phyloP scores from a whole-genome alignment of 2,797 vertebrate species.

The Acipenser oxyrinchus region DNA sequence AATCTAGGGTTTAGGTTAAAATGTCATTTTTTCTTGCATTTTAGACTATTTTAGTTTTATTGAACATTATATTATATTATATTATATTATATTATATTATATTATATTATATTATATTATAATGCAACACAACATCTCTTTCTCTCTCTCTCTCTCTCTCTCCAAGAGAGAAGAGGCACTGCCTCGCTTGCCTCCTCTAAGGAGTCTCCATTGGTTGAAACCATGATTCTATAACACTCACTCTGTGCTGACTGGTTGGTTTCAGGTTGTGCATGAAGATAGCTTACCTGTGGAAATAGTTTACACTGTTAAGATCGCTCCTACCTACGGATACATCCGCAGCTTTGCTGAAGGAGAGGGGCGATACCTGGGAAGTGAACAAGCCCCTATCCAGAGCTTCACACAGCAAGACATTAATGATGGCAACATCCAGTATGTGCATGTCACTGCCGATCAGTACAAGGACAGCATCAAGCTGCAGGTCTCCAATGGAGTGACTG shows the following conservation, averaged over 20 bases:
- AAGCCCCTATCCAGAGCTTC: constrained; percentile 61
- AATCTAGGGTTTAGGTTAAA: no score
- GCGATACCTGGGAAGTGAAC: constrained; percentile 45
- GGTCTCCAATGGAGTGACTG: constrained; percentile 63
- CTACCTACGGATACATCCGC: constrained; percentile 64
- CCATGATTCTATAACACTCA: neutral
- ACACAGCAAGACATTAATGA: constrained; percentile 70
- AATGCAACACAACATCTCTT: no score
- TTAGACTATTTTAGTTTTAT: neutral
- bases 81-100: no score
- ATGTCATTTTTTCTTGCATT: neutral
- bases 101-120: neutral
- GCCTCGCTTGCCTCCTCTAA: neutral
- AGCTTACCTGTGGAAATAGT: constrained; percentile 71
- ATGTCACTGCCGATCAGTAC: constrained; percentile 49
- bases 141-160: neutral
- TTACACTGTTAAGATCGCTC: constrained; percentile 61
- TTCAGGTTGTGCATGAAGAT: constrained; percentile 74
- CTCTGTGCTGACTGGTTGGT: constrained; percentile 13
- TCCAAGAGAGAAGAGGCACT: neutral
- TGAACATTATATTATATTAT: neutral
- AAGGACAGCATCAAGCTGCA: constrained; percentile 66
- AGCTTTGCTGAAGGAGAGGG: constrained; percentile 54
- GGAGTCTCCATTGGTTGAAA: neutral
- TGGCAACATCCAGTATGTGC: constrained; percentile 74